phyloP scores from a whole-genome alignment of 2,113 vertebrate genomes.

The Neomonachus schauinslandi region DNA sequence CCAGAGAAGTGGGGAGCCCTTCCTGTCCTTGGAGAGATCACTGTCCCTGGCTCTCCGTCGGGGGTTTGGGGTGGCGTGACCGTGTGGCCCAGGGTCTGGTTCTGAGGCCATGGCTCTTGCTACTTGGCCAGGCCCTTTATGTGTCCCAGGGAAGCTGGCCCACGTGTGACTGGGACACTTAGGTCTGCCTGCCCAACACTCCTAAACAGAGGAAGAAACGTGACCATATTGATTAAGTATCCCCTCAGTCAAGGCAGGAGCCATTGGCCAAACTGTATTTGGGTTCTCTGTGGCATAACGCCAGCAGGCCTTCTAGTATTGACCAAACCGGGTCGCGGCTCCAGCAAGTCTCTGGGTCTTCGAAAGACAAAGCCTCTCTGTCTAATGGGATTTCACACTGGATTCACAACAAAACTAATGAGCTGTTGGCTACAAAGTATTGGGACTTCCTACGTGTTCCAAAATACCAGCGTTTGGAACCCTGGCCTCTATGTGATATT shows the following conservation, averaged over 20 bases:
- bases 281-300: fast-evolving
- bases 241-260: neutral
- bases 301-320: no score
- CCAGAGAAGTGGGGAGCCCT: neutral
- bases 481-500: neutral
- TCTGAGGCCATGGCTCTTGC: no score
- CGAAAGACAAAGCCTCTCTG: neutral
- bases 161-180: fast-evolving
- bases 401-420: neutral
- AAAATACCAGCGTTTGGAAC: neutral
- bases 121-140: fast-evolving
- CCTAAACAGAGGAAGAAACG: neutral
- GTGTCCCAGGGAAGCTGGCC: no score
- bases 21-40: neutral
- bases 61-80: neutral
- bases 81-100: neutral
- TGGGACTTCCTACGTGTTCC: neutral
- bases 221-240: fast-evolving
- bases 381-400: neutral
- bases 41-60: fast-evolving
- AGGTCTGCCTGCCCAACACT: fast-evolving
- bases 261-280: no score
- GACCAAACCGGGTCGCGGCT: fast-evolving
- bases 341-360: neutral
- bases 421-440: neutral